Conservation (phyloP, 1,140 invertebrate species). For the Capitella teleta region DNA sequence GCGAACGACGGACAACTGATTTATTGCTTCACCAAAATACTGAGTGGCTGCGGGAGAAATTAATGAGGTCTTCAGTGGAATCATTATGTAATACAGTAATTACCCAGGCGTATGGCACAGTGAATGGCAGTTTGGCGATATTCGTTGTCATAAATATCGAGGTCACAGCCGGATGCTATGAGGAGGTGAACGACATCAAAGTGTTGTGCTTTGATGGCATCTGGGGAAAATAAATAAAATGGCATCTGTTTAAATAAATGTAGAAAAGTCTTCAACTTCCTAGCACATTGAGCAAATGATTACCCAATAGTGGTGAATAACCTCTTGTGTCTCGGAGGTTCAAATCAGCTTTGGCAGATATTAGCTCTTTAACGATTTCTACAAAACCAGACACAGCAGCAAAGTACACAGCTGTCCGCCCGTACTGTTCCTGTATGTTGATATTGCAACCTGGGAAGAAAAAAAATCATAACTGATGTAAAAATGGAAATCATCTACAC, state of each 20-base stretch:
- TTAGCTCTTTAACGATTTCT: slow-evolving; percentile 23
- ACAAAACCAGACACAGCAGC: slow-evolving; percentile 22
- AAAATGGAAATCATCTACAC: background rate
- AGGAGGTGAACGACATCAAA: slow-evolving; percentile 16
- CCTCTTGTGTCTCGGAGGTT: slow-evolving; percentile 24
- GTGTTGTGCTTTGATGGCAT: slow-evolving; percentile 20
- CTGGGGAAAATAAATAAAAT: slow-evolving; percentile 16
- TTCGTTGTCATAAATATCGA: slow-evolving; percentile 19
- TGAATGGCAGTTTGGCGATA: slow-evolving; percentile 24
- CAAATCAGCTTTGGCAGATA: slow-evolving; percentile 20
- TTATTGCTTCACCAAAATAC: slow-evolving; percentile 20
- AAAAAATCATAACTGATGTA: background rate
- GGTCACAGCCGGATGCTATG: slow-evolving; percentile 20
- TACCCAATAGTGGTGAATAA: slow-evolving; percentile 31
- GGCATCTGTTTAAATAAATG: too few species aligned
- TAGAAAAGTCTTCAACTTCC: too few species aligned
- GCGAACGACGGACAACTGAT: slow-evolving; percentile 19
- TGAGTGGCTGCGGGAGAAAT: slow-evolving; percentile 18
- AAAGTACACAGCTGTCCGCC: slow-evolving; percentile 24
- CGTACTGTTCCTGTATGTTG: slow-evolving; percentile 22
- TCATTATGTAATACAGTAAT: background rate
- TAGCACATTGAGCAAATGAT: too few species aligned
- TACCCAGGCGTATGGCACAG: slow-evolving; percentile 14
- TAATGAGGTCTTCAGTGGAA: background rate
- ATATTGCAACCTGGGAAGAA: slow-evolving; percentile 23